These are phyloP conservation scores for Dolichopus griseipennis DNA, from an alignment of 2,888 invertebrate genomes.

Conservation along the genomic window DNA sequence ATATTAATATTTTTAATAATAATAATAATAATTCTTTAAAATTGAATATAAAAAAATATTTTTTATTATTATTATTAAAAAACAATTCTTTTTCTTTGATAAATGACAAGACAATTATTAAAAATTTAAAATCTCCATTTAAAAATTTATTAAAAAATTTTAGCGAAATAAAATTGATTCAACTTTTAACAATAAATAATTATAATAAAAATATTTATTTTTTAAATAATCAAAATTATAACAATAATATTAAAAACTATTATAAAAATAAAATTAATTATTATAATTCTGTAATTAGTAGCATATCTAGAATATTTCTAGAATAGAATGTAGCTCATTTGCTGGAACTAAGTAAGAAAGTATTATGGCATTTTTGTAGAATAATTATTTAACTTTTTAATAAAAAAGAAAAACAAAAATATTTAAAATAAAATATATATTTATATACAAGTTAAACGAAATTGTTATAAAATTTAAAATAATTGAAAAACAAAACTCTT, in stretches of 20 bases:
- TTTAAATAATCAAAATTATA: background rate
- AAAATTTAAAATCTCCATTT: background rate
- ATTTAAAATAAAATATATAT: conserved; percentile 12
- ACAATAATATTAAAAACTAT: background rate
- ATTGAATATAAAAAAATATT: background rate
- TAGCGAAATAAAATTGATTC: background rate
- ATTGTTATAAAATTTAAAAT: no score
- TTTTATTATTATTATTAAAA: background rate
- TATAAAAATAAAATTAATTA: background rate
- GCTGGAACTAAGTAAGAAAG: conserved; percentile 45
- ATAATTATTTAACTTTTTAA: conserved; percentile 17
- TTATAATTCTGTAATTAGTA: background rate
- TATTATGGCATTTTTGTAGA: conserved; percentile 43
- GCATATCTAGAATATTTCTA: conserved; percentile 41
- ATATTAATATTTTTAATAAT: background rate
- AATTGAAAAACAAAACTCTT: no score
- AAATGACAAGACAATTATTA: no score
- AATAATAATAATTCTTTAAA: background rate
- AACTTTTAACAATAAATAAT: background rate
- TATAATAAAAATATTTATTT: background rate
- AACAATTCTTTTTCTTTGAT: no score
- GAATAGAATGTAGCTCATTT: conserved; percentile 44
- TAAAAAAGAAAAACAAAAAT: conserved; percentile 1
- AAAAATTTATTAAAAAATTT: background rate
- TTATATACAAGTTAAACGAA: no score